A percentile compares a stretch with the other conserved stretches of the same genome.
phyloP scores from a whole-genome alignment of 2,113 vertebrate genomes.

The Labeo catla region DNA sequence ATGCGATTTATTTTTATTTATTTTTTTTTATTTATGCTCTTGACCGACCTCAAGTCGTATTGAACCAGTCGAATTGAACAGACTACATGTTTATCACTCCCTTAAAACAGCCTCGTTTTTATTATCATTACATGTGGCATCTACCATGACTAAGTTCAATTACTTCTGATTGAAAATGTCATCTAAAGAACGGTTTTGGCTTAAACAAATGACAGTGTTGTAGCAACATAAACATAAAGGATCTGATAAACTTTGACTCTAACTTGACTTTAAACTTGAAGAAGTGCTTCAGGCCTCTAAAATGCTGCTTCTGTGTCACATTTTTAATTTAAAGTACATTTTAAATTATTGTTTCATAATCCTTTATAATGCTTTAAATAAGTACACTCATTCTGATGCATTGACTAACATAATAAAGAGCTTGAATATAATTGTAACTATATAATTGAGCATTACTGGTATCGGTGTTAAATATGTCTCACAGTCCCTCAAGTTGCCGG shows the following conservation, averaged over 20 bases:
- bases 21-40: background rate
- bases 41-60: background rate
- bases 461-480: background rate
- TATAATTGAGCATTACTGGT: too few relatives aligned
- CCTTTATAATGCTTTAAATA: background rate
- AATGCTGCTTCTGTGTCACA: background rate
- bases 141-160: background rate
- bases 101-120: background rate
- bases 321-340: background rate
- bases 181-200: background rate
- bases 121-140: background rate
- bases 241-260: background rate
- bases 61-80: background rate
- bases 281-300: background rate
- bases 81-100: background rate
- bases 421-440: too few relatives aligned
- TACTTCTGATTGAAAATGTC: background rate
- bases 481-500: too few relatives aligned
- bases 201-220: background rate
- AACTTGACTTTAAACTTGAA: too few relatives aligned
- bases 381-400: too few relatives aligned
- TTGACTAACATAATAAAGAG: too few relatives aligned
- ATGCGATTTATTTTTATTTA: too few relatives aligned
- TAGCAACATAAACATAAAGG: background rate
- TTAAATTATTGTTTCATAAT: background rate